Conservation (phyloP, 2,797 vertebrate genomes). For the Alauda arvensis region DNA sequence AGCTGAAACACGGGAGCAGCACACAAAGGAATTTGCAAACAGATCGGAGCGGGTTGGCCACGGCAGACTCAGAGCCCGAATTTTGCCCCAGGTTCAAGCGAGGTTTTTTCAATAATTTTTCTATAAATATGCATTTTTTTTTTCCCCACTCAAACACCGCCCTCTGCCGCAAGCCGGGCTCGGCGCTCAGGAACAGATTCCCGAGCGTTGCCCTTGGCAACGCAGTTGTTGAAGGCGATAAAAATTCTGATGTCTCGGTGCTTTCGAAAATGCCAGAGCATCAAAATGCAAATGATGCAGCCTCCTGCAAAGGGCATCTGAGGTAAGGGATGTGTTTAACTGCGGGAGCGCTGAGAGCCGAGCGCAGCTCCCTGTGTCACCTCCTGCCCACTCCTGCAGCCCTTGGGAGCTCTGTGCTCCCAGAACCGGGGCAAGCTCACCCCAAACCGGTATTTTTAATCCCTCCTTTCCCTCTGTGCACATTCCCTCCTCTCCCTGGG, state of each 20-base stretch:
- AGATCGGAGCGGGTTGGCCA: not conserved
- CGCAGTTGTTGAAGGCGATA: conserved; percentile 34
- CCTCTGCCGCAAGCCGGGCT: conserved; percentile 33
- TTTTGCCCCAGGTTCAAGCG: not conserved
- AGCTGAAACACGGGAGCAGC: not conserved
- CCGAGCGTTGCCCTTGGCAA: conserved; percentile 42
- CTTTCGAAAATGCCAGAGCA: conserved; percentile 39
- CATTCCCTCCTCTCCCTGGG: not conserved
- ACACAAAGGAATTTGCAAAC: not conserved
- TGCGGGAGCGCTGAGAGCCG: not conserved
- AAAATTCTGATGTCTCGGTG: conserved; percentile 33
- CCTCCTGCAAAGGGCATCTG: conserved; percentile 32
- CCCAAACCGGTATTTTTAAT: not conserved
- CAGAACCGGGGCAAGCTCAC: not conserved
- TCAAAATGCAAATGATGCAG: conserved; percentile 56
- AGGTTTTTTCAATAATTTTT: not conserved
- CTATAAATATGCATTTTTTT: conserved; percentile 37
- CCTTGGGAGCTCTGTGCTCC: not conserved
- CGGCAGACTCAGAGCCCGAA: not conserved
- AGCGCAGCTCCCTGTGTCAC: not conserved
- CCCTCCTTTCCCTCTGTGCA: not conserved
- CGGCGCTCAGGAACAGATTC: not conserved
- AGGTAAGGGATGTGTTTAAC: conserved; percentile 26
- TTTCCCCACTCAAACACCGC: conserved; percentile 36
- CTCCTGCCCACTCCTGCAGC: not conserved